phyloP scores from a whole-genome alignment of 1,140 invertebrate genomes.

The Trachymyrmex septentrionalis region DNA sequence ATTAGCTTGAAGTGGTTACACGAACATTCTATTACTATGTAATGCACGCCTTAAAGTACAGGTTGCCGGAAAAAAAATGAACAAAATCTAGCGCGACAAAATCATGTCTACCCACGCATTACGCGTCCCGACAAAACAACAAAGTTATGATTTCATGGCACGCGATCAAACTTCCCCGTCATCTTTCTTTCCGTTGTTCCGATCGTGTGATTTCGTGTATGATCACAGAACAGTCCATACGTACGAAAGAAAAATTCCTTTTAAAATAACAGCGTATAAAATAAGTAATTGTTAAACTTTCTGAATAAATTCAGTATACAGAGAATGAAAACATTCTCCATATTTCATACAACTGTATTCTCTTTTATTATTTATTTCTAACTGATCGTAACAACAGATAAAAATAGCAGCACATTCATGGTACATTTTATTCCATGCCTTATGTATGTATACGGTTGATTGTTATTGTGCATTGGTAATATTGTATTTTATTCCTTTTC shows the following conservation, averaged over 20 bases:
- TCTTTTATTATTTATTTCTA: neutral
- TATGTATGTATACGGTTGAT: too few species aligned
- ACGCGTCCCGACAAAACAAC: constrained; percentile 8
- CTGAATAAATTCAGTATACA: neutral
- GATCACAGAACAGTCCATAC: neutral
- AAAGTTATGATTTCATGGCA: constrained; percentile 46
- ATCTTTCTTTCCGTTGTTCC: neutral
- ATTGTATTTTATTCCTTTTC: constrained; percentile 18
- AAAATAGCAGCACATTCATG: neutral
- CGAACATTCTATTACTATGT: constrained; percentile 8
- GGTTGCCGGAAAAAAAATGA: constrained; percentile 23
- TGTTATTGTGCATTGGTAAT: constrained; percentile 31
- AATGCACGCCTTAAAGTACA: constrained; percentile 18
- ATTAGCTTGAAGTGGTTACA: neutral
- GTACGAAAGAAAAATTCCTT: neutral
- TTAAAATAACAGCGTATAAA: neutral
- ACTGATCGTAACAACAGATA: neutral
- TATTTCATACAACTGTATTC: too few species aligned
- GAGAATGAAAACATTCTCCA: neutral
- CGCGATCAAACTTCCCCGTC: constrained; percentile 11
- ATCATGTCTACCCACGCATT: constrained; percentile 17
- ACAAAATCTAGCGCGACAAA: constrained; percentile 46
- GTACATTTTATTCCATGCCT: neutral
- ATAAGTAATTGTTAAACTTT: neutral
- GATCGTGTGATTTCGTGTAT: neutral